phyloP scores from a whole-genome alignment of 2,113 vertebrate genomes.

The Manacus vitellinus region DNA sequence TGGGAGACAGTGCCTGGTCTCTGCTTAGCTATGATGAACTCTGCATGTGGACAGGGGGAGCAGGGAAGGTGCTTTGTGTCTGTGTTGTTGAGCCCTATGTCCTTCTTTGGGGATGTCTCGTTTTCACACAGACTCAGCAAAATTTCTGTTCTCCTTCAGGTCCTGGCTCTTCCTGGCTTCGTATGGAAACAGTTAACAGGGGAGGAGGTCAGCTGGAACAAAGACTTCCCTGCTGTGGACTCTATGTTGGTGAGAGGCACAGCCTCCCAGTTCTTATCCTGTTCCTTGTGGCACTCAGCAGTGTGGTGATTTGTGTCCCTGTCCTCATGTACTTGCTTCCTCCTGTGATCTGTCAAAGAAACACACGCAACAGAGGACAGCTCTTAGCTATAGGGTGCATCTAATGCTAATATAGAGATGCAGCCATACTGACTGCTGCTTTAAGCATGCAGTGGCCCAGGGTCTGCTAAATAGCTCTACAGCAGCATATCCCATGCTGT shows the following conservation, averaged over 20 bases:
- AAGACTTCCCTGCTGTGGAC: constrained; percentile 94
- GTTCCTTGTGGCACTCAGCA: neutral
- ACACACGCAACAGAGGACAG: neutral
- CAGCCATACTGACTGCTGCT: neutral
- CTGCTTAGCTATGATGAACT: neutral
- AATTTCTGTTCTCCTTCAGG: constrained; percentile 70
- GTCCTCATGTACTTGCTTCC: neutral
- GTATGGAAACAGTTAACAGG: constrained; percentile 97
- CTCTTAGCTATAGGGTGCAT: neutral
- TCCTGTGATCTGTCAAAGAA: neutral
- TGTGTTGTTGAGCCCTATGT: neutral
- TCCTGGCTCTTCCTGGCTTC: constrained; percentile 91
- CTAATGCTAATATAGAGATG: neutral
- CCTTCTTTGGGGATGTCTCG: neutral
- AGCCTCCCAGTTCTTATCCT: neutral
- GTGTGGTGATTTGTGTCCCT: neutral
- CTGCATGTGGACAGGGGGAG: neutral
- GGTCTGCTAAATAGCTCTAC: neutral
- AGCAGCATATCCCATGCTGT: neutral
- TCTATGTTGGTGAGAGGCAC: constrained; percentile 86
- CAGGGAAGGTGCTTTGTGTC: neutral
- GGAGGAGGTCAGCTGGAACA: constrained; percentile 92
- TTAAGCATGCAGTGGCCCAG: neutral
- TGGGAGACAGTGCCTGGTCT: neutral
- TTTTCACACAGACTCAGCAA: neutral